These are phyloP conservation scores for Busseola fusca DNA, from an alignment of 2,888 invertebrate genomes.

Conservation along the genomic window DNA sequence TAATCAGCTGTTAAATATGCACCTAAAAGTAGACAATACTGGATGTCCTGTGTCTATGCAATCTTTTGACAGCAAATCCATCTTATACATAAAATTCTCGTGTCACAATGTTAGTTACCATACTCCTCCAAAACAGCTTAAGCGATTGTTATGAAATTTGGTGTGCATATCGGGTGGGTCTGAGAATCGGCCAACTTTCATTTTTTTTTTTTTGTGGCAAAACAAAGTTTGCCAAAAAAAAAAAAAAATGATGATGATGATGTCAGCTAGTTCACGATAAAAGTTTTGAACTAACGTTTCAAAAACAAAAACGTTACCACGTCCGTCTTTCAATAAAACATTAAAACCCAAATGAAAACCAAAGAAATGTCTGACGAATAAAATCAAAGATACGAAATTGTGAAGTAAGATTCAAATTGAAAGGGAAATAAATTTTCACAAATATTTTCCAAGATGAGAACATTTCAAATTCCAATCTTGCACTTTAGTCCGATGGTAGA, in stretches of 20 bases:
- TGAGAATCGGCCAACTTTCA: too few species aligned
- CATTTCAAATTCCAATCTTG: conserved; percentile 84
- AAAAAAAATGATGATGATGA: too few species aligned
- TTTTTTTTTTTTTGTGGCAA: too few species aligned
- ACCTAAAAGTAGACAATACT: background rate
- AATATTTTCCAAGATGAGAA: conserved; percentile 73
- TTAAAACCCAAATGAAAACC: conserved; percentile 11
- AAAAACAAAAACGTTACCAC: background rate
- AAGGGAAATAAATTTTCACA: conserved; percentile 69
- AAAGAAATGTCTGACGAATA: conserved; percentile 31
- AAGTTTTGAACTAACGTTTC: background rate
- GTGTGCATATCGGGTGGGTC: too few species aligned
- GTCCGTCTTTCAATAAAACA: conserved; percentile 18
- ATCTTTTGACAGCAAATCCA: conserved; percentile 1
- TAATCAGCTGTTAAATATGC: conserved; percentile 2
- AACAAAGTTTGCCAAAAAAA: too few species aligned
- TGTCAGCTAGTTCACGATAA: background rate
- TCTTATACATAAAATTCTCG: too few species aligned
- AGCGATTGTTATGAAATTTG: too few species aligned
- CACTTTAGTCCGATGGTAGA: conserved; percentile 76
- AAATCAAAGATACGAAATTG: conserved; percentile 52
- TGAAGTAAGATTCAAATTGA: conserved; percentile 54
- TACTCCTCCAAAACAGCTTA: too few species aligned
- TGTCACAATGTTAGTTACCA: too few species aligned
- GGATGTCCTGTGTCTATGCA: background rate